These are phyloP conservation scores for Chironex yamaguchii DNA, from an alignment of 30 jellyfish, hydroid and myxozoan genomes.

Conservation along the genomic window DNA sequence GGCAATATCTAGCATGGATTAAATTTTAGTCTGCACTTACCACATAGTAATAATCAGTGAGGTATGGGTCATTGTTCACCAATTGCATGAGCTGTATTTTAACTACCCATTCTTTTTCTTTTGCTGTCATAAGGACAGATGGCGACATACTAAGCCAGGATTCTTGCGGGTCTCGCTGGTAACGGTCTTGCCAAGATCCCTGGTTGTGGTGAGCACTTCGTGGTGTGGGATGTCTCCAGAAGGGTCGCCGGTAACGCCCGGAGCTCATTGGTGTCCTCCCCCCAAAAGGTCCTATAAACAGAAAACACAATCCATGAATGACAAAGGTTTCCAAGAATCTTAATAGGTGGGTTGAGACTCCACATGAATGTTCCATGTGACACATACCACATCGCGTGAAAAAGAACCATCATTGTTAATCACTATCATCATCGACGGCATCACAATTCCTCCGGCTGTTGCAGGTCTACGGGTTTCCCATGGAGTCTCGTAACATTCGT, in stretches of 20 bases:
- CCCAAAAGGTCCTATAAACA: neutral
- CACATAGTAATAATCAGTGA: constrained; percentile 82
- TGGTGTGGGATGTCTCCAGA: neutral
- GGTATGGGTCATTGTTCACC: constrained; percentile 75
- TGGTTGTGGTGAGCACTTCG: neutral
- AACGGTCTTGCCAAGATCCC: neutral
- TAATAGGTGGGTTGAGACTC: too few species aligned
- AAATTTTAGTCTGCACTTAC: constrained; percentile 49
- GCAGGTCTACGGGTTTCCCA: too few species aligned
- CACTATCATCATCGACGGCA: too few species aligned
- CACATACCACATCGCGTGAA: too few species aligned
- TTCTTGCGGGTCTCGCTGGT: constrained; percentile 28
- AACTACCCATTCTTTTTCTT: constrained; percentile 94
- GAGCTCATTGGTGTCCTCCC: neutral
- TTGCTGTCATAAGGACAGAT: constrained; percentile 90
- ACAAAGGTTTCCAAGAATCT: too few species aligned
- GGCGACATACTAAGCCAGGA: constrained; percentile 74
- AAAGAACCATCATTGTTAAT: too few species aligned
- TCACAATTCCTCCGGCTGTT: too few species aligned
- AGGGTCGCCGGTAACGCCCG: neutral
- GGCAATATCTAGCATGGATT: neutral
- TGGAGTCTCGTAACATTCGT: too few species aligned
- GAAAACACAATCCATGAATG: too few species aligned
- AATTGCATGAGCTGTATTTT: constrained; percentile 86
- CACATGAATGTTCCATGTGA: too few species aligned